Conservation (phyloP, 2,797 vertebrate species). For the Gorsachius magnificus region DNA sequence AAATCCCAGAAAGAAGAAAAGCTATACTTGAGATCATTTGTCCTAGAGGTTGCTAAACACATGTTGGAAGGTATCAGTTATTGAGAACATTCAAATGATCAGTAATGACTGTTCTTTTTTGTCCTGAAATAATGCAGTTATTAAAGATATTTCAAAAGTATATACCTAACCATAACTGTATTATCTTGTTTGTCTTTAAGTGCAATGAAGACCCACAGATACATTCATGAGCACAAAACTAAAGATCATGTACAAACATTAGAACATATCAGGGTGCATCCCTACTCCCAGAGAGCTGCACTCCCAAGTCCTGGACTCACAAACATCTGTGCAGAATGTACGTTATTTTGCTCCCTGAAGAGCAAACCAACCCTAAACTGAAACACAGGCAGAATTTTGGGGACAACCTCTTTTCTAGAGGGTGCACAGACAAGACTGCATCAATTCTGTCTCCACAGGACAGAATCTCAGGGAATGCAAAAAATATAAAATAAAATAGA, state of each 20-base stretch:
- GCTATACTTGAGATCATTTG: background rate
- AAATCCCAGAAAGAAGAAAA: background rate
- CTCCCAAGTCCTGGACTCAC: background rate
- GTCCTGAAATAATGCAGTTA: background rate
- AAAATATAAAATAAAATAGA: background rate
- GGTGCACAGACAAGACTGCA: background rate
- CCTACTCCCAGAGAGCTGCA: background rate
- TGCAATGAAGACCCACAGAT: background rate
- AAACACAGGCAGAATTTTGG: background rate
- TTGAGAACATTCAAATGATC: background rate
- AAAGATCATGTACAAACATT: background rate
- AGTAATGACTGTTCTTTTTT: background rate
- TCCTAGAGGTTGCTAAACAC: background rate
- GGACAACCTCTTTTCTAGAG: background rate
- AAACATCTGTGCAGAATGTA: background rate
- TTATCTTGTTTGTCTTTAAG: background rate
- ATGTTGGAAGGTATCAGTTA: background rate
- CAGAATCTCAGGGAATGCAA: background rate
- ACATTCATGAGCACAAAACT: background rate
- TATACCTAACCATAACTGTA: background rate
- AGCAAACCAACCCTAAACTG: background rate
- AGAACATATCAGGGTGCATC: background rate
- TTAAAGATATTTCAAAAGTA: background rate
- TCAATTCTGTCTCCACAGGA: background rate
- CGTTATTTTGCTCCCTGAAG: background rate